phyloP scores from a whole-genome alignment of 2,888 invertebrate species.

The Acanthosepion esculentum region DNA sequence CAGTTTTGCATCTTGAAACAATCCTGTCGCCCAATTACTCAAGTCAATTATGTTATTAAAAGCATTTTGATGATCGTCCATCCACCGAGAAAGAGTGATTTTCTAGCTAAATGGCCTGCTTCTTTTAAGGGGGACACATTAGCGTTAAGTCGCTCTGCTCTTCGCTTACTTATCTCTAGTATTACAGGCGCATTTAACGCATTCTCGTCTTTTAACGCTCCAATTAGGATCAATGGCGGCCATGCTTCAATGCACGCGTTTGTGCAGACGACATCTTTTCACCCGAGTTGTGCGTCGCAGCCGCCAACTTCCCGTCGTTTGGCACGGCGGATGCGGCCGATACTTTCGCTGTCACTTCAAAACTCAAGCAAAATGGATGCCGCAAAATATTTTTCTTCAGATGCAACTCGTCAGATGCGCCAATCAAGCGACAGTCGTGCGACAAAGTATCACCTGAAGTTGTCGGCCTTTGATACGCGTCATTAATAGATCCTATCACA shows the following conservation, averaged over 20 bases:
- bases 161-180: not conserved
- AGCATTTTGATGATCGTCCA: not conserved
- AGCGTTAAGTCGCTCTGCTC: not conserved
- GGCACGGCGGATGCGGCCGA: not conserved
- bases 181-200: slow-evolving; percentile 7
- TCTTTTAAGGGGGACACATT: not conserved
- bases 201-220: not conserved
- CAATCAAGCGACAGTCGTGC: not conserved
- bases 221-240: not conserved
- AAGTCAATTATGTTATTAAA: not conserved
- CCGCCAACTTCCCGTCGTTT: slow-evolving; percentile 33
- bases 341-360: slow-evolving; percentile 17
- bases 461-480: not conserved
- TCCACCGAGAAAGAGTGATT: not conserved
- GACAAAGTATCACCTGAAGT: not conserved
- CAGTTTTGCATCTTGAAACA: not conserved
- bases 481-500: slow-evolving; percentile 8
- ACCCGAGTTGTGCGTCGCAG: not conserved
- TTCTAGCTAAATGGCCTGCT: slow-evolving; percentile 9
- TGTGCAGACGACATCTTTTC: not conserved
- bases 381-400: not conserved
- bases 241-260: not conserved
- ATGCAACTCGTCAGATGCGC: slow-evolving; percentile 9
- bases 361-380: not conserved
- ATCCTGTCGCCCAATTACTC: not conserved